Conservation (phyloP, 2,888 invertebrate genomes). For the Notodromas monacha region DNA sequence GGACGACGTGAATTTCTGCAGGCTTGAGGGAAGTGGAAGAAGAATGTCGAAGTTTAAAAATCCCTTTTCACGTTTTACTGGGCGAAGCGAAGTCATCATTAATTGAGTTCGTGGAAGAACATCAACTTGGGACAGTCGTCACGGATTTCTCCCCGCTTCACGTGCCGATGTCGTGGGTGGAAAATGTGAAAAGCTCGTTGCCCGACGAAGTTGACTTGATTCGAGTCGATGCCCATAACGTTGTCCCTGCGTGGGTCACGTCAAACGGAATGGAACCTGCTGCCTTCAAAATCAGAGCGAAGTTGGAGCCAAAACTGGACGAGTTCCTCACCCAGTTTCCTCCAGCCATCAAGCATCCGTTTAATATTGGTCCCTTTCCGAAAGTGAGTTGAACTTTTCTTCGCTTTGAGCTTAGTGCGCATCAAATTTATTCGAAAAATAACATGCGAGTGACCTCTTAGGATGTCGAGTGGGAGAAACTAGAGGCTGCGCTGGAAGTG, state of each 20-base stretch:
- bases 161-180: slow-evolving; percentile 32
- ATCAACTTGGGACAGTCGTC: slow-evolving; percentile 43
- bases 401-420: slow-evolving; percentile 19
- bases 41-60: slow-evolving; percentile 35
- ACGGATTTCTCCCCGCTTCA: slow-evolving; percentile 52
- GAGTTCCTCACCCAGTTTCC: slow-evolving; percentile 51
- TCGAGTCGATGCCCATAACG: slow-evolving; percentile 66
- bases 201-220: slow-evolving; percentile 37
- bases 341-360: slow-evolving; percentile 35
- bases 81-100: slow-evolving; percentile 30
- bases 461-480: slow-evolving; percentile 32
- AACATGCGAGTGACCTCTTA: slow-evolving; percentile 15
- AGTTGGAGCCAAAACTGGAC: slow-evolving; percentile 38
- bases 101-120: slow-evolving; percentile 29
- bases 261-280: slow-evolving; percentile 61
- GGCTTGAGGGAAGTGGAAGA: slow-evolving; percentile 36
- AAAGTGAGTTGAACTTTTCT: no score
- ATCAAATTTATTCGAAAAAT: no score
- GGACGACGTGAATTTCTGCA: slow-evolving; percentile 11
- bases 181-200: slow-evolving; percentile 28
- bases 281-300: slow-evolving; percentile 50
- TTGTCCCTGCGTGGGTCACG: slow-evolving; percentile 57
- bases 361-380: no score
- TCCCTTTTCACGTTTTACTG: slow-evolving; percentile 39
- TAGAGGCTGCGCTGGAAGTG: slow-evolving; percentile 28